Evolutionary conservation across 2,888 invertebrate species (phyloP), one percentile per base, ranked within the genome.

Genomic region (Synanthedon tipuliformis): DNA sequence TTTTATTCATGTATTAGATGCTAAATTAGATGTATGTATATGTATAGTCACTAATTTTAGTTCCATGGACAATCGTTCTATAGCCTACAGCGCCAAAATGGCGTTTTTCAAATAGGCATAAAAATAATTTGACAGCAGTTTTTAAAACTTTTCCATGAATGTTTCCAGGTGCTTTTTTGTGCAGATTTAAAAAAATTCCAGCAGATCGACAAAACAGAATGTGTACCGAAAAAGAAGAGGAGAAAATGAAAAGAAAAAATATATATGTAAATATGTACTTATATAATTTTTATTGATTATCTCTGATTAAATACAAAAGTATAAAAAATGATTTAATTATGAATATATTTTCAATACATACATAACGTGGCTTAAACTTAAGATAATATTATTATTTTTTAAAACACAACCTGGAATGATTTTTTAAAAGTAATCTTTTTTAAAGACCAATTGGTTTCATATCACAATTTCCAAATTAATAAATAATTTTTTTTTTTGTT

Each of bases 171-270:
- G 10, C 74, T 95, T 49, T 95, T 95, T 75, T 93, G 93, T 75
- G 92, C 94, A n/a, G 93, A 94, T 72, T 78, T 95, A 54, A 91
- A 92, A 81, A 90, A 91, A 78, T 91, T 94, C 73, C 89, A 92
- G 85, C 70, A 81, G 27, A 56, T 56, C 23, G 18, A 60, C 3
- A 56, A 54, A 41, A 58, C 60, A 18, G 63, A 65, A 11, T 61
- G 60, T 50, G 51, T 15, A 1, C 58, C 60, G 11, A 75, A 71
- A 55, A 91, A 73, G 34, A 79, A 71, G 53, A 75, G 66, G 59
- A 81, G n/a, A 45, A 13, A 45, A 45, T 13, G 15, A 45, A 45
- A 13, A 13, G 13, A 13, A 45, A 45, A 45, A n/a, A n/a, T n/a
- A n/a, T n/a, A n/a, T 3, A 45, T 55, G 54, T 49, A 48, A 34